Evolutionary conservation across 2,888 invertebrate genomes (phyloP).

Genomic region (Cataglyphis cursor): DNA sequence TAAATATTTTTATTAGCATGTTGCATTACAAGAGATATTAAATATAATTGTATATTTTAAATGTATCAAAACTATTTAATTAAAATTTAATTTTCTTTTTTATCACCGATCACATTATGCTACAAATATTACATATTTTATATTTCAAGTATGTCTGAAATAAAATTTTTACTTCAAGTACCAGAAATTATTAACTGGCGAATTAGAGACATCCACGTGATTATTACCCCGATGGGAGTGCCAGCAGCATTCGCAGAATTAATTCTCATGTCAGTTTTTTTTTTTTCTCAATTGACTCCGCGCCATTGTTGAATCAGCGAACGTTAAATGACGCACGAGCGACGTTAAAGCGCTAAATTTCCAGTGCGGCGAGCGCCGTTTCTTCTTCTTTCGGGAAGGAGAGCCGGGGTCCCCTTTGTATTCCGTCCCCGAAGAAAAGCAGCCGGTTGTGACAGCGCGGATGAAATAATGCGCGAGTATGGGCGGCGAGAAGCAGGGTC

Average conservation of each 20-base stretch:
- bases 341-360: constrained; percentile 54
- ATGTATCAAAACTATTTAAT: neutral
- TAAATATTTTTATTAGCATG: neutral
- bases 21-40: neutral
- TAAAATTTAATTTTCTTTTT: neutral
- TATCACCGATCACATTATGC: neutral
- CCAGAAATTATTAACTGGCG: neutral
- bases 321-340: constrained; percentile 50
- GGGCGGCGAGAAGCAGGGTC: constrained; percentile 50
- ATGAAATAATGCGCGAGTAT: constrained; percentile 79
- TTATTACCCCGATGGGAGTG: neutral
- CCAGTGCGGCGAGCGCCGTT: constrained; percentile 47
- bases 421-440: constrained; percentile 72
- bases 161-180: neutral
- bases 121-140: constrained; percentile 27
- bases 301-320: constrained; percentile 36
- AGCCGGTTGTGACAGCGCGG: constrained; percentile 68
- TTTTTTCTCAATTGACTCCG: constrained; percentile 21
- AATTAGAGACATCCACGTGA: neutral
- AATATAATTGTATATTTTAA: neutral
- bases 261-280: constrained; percentile 18
- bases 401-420: constrained; percentile 76
- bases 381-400: constrained; percentile 61
- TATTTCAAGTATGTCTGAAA: neutral
- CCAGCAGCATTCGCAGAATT: constrained; percentile 11